Conservation (phyloP, 2,797 vertebrate genomes). For the Muraenolepis orangiensis region DNA sequence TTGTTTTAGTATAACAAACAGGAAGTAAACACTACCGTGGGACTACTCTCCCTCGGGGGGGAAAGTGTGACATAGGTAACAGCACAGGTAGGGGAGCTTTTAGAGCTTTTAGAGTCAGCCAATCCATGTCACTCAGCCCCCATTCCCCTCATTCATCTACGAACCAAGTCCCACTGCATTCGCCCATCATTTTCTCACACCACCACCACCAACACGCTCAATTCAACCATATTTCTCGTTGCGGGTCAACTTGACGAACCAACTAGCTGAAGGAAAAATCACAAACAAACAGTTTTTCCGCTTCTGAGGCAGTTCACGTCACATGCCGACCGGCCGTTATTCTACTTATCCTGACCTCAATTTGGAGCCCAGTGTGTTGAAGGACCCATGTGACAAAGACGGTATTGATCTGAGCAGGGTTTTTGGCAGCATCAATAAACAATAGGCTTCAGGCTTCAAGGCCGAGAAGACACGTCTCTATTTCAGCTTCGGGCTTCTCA, state of each 20-base stretch:
- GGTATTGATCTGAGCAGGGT: slow-evolving; percentile 66
- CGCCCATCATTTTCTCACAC: not conserved
- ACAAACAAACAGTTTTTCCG: slow-evolving; percentile 51
- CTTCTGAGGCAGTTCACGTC: slow-evolving; percentile 49
- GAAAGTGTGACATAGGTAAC: not conserved
- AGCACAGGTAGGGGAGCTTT: not conserved
- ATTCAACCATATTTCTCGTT: slow-evolving; percentile 56
- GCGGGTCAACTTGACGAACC: slow-evolving; percentile 60
- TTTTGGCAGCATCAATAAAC: slow-evolving; percentile 72
- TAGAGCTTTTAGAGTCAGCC: not conserved
- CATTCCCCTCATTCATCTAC: too few relatives aligned
- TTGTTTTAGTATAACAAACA: not conserved
- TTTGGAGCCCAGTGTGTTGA: slow-evolving; percentile 62
- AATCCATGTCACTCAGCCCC: not conserved
- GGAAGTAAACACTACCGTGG: not conserved
- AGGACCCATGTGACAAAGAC: slow-evolving; percentile 61
- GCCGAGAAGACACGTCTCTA: slow-evolving; percentile 64
- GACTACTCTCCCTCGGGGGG: not conserved
- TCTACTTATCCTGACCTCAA: slow-evolving; percentile 71
- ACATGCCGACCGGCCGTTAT: slow-evolving; percentile 56
- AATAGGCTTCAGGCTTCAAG: slow-evolving; percentile 68
- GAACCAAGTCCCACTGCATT: not conserved
- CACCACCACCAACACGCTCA: slow-evolving; percentile 27
- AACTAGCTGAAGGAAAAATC: slow-evolving; percentile 63
- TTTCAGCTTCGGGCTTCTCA: slow-evolving; percentile 53